phyloP scores from a whole-genome alignment of 2,888 invertebrate species.

The Aporophyla lueneburgensis region DNA sequence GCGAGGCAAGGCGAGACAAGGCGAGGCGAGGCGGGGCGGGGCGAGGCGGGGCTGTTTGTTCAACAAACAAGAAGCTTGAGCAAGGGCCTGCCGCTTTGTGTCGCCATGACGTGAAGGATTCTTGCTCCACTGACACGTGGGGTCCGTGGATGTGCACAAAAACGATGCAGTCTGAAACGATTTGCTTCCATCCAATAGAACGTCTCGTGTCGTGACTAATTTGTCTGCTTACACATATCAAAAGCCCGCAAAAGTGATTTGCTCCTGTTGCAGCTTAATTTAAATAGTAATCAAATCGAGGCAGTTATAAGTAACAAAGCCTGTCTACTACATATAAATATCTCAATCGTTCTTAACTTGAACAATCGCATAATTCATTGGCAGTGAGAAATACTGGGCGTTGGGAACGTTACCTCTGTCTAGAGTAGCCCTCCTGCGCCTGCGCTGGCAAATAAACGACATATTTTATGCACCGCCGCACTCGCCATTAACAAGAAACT shows the following conservation, averaged over 20 bases:
- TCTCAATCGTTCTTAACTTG: conserved; percentile 39
- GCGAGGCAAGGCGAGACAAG: conserved; percentile 61
- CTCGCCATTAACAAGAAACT: conserved; percentile 45
- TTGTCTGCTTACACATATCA: not conserved
- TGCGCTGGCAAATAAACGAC: conserved; percentile 57
- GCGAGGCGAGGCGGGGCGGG: conserved; percentile 54
- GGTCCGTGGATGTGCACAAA: conserved; percentile 48
- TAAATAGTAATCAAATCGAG: not conserved
- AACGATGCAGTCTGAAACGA: conserved; percentile 7
- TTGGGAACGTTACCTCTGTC: conserved; percentile 47
- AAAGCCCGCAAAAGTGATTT: not conserved
- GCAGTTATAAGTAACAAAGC: conserved; percentile 2
- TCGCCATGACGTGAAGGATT: conserved; percentile 76
- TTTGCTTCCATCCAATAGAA: not conserved
- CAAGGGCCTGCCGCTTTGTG: conserved; percentile 76
- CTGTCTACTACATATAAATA: conserved; percentile 15
- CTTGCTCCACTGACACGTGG: conserved; percentile 54
- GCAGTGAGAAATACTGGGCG: conserved; percentile 42
- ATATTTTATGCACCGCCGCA: conserved; percentile 53
- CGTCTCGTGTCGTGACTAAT: not conserved
- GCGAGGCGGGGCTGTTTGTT: conserved; percentile 78
- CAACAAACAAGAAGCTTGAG: conserved; percentile 81
- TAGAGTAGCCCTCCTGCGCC: conserved; percentile 31
- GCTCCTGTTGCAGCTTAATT: not conserved
- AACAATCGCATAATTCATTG: conserved; percentile 40